A percentile compares a stretch with the other conserved stretches of the same genome.
These are phyloP conservation scores for Micronycteris hirsuta DNA, from an alignment of 2,113 vertebrate genomes.

Conservation along the genomic window DNA sequence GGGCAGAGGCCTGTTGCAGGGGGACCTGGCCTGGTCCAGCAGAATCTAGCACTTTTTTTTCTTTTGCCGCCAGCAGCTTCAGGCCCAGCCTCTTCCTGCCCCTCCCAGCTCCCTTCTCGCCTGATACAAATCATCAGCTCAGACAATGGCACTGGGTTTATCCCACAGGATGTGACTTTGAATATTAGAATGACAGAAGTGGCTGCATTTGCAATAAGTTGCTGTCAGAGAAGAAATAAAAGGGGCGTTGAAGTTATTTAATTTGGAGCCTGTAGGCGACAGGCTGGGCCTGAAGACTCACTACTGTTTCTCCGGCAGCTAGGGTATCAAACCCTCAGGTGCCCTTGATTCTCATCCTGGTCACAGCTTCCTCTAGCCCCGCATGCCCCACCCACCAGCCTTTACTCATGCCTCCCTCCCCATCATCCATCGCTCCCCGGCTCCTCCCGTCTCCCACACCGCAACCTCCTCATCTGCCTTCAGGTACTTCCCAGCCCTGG, in stretches of 20 bases:
- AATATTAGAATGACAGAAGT: slow-evolving; percentile 81
- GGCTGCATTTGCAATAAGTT: slow-evolving; percentile 72
- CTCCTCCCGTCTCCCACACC: not conserved
- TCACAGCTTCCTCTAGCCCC: not conserved
- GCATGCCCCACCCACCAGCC: not conserved
- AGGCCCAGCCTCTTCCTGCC: not conserved
- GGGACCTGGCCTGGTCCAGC: not conserved
- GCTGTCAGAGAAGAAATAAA: slow-evolving; percentile 81
- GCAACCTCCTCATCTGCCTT: not conserved
- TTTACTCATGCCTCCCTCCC: not conserved
- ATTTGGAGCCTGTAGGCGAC: slow-evolving; percentile 63
- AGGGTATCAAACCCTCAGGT: not conserved
- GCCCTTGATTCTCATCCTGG: not conserved
- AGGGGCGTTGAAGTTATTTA: slow-evolving; percentile 79
- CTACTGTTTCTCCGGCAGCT: not conserved
- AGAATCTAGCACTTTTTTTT: not conserved
- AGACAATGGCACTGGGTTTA: slow-evolving; percentile 74
- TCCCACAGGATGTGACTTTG: slow-evolving; percentile 76
- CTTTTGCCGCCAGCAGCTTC: not conserved
- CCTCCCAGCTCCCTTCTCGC: slow-evolving; percentile 42
- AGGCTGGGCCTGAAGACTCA: not conserved
- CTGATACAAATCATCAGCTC: slow-evolving; percentile 62
- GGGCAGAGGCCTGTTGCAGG: not conserved
- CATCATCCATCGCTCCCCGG: too few species aligned
- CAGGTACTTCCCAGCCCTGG: not conserved